Percentiles rank a stretch among this genome's conserved stretches.
Evolutionary conservation across 2,888 invertebrate genomes (phyloP).

Genomic region (Drosophila mimetica): DNA sequence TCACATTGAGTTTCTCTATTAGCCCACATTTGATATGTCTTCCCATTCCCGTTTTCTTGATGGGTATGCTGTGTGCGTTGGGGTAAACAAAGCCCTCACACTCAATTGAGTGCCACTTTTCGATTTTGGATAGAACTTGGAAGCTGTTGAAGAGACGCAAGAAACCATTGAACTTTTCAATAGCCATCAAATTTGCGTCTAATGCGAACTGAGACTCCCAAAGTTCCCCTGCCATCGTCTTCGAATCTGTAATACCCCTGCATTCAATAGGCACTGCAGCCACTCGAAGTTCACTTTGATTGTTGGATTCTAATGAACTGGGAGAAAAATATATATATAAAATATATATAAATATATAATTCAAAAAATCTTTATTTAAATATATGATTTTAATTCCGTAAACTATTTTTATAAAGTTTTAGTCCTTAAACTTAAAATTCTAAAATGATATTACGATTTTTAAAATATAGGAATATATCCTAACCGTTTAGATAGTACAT

Average conservation of each 20-base stretch:
- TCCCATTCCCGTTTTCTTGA: slow-evolving; percentile 9
- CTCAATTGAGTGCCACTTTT: slow-evolving; percentile 42
- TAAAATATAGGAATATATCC: too few relatives aligned
- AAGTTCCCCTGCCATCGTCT: slow-evolving; percentile 11
- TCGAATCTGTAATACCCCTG: slow-evolving; percentile 23
- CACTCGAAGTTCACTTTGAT: slow-evolving; percentile 60
- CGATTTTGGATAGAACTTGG: slow-evolving; percentile 9
- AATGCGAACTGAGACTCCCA: slow-evolving; percentile 37
- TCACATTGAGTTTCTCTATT: slow-evolving; percentile 47
- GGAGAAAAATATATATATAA: neutral
- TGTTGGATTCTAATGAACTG: slow-evolving; percentile 18
- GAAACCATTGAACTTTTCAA: slow-evolving; percentile 72
- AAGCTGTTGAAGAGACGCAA: slow-evolving; percentile 8
- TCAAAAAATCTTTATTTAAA: neutral
- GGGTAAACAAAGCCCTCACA: slow-evolving; percentile 62
- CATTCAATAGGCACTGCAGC: slow-evolving; percentile 28
- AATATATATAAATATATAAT: too few relatives aligned
- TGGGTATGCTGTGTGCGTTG: neutral
- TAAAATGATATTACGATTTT: too few relatives aligned
- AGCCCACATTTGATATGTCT: slow-evolving; percentile 43
- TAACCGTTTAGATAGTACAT: too few relatives aligned
- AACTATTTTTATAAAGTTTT: too few relatives aligned
- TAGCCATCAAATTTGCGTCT: slow-evolving; percentile 70
- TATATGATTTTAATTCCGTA: too few relatives aligned
- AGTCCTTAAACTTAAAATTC: too few relatives aligned